phyloP scores from a whole-genome alignment of 2,113 vertebrate genomes.

The Piaya cayana region DNA sequence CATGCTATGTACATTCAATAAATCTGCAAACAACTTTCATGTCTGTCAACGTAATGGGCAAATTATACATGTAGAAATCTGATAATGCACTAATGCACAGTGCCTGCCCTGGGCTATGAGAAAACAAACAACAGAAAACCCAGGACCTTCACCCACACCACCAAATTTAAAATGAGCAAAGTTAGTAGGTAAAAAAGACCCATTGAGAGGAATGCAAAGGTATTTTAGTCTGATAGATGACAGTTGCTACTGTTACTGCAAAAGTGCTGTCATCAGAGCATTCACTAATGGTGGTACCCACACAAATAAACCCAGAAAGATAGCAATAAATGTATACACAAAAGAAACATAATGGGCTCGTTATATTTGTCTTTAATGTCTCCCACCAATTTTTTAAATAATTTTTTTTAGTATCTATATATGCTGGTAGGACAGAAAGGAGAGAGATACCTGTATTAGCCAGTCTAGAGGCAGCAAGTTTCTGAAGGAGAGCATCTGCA shows the following conservation, averaged over 20 bases:
- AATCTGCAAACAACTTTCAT: not conserved
- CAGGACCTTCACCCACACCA: not conserved
- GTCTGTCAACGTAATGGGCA: not conserved
- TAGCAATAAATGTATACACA: not conserved
- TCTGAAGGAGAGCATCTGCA: conserved; percentile 83
- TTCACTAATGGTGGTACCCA: not conserved
- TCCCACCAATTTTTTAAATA: not conserved
- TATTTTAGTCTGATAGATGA: not conserved
- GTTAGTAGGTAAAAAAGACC: not conserved
- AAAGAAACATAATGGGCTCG: not conserved
- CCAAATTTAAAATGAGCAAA: not conserved
- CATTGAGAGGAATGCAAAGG: not conserved
- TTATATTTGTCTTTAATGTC: not conserved
- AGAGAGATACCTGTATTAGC: conserved; percentile 88
- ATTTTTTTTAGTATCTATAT: not conserved
- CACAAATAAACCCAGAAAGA: not conserved
- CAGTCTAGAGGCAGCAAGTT: conserved; percentile 88
- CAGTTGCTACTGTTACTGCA: not conserved
- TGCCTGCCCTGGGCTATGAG: not conserved
- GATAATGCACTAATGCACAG: not conserved
- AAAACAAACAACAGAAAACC: not conserved
- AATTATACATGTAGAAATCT: rapidly evolving
- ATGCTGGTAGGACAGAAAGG: not conserved
- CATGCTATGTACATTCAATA: not conserved
- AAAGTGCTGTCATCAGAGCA: not conserved